Base-by-base conservation (phyloP, 2,888 invertebrate species). In the Himalopsyche tibetana region DNA sequence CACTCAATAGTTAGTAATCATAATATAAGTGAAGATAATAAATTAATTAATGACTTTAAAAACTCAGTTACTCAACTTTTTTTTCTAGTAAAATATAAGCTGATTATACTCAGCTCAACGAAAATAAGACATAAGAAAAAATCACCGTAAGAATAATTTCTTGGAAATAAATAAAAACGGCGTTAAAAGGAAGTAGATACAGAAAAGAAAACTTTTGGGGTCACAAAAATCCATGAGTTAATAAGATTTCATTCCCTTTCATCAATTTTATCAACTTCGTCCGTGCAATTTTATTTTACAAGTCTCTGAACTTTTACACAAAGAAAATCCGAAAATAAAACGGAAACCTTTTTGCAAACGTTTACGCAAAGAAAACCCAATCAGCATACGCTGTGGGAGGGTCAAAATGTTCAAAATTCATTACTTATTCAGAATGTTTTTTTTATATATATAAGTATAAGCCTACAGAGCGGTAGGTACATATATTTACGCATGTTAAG, bases 401-500 rank as follows among this genome's bases (percentile, higher is more conserved):
- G 74, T 74, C 74, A 74, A 74, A 74, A 74, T 74, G 74, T 74
- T 74, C 74, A 74, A 74, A 74, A 74, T 74, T 74, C 74, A 81
- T 81, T 81, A 81, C 81, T 51, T 81, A 81, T 81, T 81, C 55
- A 81, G 55, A 51, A 55, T 81, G 81, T 81, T 81, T 81, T 81
- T 45, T 81, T 81, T 81, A 81, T 51, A 80, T 80, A 19, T 80
- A 55, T 81, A 81, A 81, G 81, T 81, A 81, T 81, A 55, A 55
- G 28, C 19, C 45, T 45, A 42, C 55, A 81, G 28, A 28, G 81
- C 8, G 36, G 45, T 80, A 80, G n/a, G 45, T 81, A 81, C 82
- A 82, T 85, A 79, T 80, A 74, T 55, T n/a, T 56, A 38, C 82
- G 85, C 74, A 86, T 87, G 63, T 86, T 84, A 80, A 74, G 74